A percentile compares a stretch with the other conserved stretches of the same genome.
These are phyloP conservation scores for Manis pentadactyla DNA, from an alignment of 2,797 vertebrate species.

Conservation along the genomic window DNA sequence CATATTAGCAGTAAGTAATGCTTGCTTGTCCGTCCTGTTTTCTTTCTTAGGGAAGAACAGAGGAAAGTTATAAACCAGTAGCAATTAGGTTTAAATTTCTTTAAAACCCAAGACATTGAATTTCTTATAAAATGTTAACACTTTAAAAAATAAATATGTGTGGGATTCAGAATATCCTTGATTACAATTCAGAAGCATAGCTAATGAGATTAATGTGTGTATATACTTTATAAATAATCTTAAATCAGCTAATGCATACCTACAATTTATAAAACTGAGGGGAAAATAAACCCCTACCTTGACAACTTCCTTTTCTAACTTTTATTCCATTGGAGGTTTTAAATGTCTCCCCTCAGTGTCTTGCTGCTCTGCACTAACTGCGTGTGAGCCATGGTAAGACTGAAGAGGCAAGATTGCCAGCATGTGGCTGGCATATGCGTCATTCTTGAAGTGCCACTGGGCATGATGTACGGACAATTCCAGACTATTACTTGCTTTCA, in stretches of 20 bases:
- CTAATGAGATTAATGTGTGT: neutral
- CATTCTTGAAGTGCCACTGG: constrained; percentile 87
- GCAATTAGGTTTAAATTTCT: neutral
- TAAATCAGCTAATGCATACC: neutral
- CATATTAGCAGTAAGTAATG: neutral
- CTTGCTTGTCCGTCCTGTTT: neutral
- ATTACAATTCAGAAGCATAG: neutral
- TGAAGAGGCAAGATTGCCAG: constrained; percentile 81
- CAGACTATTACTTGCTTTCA: constrained; percentile 85
- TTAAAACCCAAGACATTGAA: neutral
- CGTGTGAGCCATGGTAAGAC: constrained; percentile 81
- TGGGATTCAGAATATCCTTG: neutral
- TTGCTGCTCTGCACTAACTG: constrained; percentile 62
- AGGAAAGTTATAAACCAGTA: neutral
- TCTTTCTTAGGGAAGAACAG: neutral
- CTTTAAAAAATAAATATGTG: neutral
- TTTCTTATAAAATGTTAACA: neutral
- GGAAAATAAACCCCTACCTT: neutral
- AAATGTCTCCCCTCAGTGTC: constrained; percentile 58
- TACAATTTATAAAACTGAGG: neutral
- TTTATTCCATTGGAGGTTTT: neutral
- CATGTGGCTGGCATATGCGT: constrained; percentile 78
- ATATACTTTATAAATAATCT: neutral
- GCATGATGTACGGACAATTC: constrained; percentile 79
- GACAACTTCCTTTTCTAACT: neutral